A percentile compares a stretch with the other conserved stretches of the same genome.
phyloP scores from a whole-genome alignment of 2,797 vertebrate genomes.

The Lepus oiostolus region DNA sequence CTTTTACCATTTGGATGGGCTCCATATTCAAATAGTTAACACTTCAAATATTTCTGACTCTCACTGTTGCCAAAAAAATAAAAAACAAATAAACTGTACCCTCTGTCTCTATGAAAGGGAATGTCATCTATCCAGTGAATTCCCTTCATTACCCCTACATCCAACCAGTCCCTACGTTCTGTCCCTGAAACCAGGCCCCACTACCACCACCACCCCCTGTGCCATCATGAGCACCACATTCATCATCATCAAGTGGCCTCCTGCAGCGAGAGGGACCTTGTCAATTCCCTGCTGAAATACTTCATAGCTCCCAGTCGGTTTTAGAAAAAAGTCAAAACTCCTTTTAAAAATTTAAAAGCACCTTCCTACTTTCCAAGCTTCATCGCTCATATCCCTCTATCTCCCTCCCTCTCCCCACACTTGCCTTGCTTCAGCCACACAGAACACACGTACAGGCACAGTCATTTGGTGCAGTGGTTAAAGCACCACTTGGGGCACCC shows the following conservation, averaged over 20 bases:
- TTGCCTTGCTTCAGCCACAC: not conserved
- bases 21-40: not conserved
- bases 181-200: not conserved
- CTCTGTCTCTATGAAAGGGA: not conserved
- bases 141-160: not conserved
- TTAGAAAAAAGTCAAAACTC: not conserved
- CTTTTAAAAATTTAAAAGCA: not conserved
- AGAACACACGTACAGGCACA: not conserved
- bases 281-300: not conserved
- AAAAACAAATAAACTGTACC: not conserved
- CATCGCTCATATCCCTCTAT: not conserved
- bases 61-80: not conserved
- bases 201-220: not conserved
- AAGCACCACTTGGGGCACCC: too few relatives aligned
- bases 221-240: not conserved
- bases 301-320: not conserved
- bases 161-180: not conserved
- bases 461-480: too few relatives aligned
- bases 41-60: not conserved
- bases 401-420: accelerated
- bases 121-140: not conserved
- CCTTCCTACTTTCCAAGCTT: not conserved
- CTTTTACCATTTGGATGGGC: not conserved
- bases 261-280: not conserved
- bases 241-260: not conserved